Evolutionary conservation across 2,888 invertebrate genomes (phyloP).

Genomic region (Apamea anceps): DNA sequence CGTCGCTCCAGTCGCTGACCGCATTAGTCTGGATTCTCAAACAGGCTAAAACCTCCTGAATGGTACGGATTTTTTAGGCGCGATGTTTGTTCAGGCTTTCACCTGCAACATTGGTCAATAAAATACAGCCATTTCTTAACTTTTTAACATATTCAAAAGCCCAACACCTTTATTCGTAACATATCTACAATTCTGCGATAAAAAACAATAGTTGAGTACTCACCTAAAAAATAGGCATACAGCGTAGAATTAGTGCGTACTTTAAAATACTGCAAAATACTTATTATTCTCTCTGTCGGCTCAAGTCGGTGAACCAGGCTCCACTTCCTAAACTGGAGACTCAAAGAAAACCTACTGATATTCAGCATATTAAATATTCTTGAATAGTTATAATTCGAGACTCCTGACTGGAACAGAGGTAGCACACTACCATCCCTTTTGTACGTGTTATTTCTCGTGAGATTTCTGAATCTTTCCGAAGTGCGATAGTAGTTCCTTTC

Average conservation of each 20-base stretch:
- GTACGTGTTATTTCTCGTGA: conserved; percentile 76
- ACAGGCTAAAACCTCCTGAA: neutral
- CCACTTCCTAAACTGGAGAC: conserved; percentile 66
- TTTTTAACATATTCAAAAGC: neutral
- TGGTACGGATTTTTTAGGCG: neutral
- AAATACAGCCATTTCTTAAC: neutral
- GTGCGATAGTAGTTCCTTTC: conserved; percentile 79
- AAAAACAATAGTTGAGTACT: conserved; percentile 39
- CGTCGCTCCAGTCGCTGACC: neutral
- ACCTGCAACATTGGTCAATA: neutral
- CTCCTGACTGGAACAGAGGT: conserved; percentile 78
- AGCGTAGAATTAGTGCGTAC: conserved; percentile 83
- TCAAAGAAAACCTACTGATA: conserved; percentile 75
- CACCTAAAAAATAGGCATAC: conserved; percentile 82
- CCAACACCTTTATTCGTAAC: neutral
- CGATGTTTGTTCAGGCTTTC: neutral
- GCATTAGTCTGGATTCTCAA: neutral
- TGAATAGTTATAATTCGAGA: conserved; percentile 77
- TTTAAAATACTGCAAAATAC: conserved; percentile 85
- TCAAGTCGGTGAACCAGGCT: conserved; percentile 48
- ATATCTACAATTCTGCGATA: neutral
- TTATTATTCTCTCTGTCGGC: conserved; percentile 63
- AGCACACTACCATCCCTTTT: conserved; percentile 68
- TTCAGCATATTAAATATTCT: conserved; percentile 79
- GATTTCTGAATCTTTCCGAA: conserved; percentile 78